phyloP scores from a whole-genome alignment of 2,888 invertebrate species.

The Eristalis pertinax region DNA sequence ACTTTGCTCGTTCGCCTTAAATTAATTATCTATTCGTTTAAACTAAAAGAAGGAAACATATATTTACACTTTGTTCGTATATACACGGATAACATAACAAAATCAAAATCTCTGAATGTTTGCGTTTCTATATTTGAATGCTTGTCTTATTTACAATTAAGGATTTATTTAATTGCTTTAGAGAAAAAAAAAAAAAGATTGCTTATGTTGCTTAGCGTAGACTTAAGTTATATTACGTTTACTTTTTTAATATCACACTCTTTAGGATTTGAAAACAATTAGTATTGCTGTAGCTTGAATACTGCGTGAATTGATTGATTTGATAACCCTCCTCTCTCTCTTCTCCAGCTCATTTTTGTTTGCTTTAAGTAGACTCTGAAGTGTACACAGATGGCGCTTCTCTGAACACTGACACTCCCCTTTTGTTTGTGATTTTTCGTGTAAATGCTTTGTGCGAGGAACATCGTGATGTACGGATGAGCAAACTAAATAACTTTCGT shows the following conservation, averaged over 20 bases:
- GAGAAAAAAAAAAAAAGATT: constrained; percentile 15
- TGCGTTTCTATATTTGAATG: not conserved
- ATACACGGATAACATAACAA: constrained; percentile 43
- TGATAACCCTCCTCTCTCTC: constrained; percentile 11
- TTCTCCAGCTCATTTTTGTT: not conserved
- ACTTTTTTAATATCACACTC: constrained; percentile 81
- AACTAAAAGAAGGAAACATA: constrained; percentile 1
- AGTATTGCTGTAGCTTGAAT: constrained; percentile 69
- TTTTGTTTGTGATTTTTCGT: constrained; percentile 15
- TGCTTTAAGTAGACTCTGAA: constrained; percentile 65
- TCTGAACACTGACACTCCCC: constrained; percentile 23
- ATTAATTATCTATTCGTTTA: not conserved
- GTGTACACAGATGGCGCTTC: constrained; percentile 61
- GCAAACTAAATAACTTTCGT: constrained; percentile 65
- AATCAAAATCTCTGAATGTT: constrained; percentile 8
- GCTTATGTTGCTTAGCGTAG: constrained; percentile 53
- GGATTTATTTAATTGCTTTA: constrained; percentile 65
- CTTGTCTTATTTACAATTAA: constrained; percentile 63
- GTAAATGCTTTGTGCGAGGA: constrained; percentile 75
- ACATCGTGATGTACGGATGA: constrained; percentile 58
- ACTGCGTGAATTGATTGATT: constrained; percentile 69
- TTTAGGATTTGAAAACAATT: constrained; percentile 78
- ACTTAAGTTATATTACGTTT: constrained; percentile 66
- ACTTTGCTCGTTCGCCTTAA: constrained; percentile 30
- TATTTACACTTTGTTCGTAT: constrained; percentile 62